These are phyloP conservation scores for Leptinotarsa defecta DNA, from an alignment of 1,140 invertebrate species.

Conservation along the genomic window DNA sequence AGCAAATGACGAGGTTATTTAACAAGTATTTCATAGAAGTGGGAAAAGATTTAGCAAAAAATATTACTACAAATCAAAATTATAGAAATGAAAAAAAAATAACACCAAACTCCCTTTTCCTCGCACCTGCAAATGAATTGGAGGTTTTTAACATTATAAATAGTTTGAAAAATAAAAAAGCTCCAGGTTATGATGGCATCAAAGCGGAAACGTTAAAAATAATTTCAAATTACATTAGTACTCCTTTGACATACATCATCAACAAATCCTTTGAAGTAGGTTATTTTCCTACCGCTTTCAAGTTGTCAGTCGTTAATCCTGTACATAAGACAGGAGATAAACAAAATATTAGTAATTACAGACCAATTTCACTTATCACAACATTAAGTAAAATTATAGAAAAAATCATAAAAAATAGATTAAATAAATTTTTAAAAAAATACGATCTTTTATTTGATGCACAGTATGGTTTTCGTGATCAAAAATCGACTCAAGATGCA, in stretches of 20 bases:
- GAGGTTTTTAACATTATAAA: constrained; percentile 15
- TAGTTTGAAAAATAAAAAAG: constrained; percentile 18
- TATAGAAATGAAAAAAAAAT: constrained; percentile 2
- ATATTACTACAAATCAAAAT: background rate
- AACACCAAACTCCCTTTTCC: constrained; percentile 8
- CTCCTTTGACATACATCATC: constrained; percentile 9
- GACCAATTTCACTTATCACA: constrained; percentile 11
- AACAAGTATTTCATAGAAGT: background rate
- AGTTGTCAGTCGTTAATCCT: constrained; percentile 15
- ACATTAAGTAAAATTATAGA: constrained; percentile 10
- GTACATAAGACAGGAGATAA: constrained; percentile 17
- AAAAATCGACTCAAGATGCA: constrained; percentile 8
- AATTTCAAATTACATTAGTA: constrained; percentile 9
- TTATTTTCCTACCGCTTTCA: constrained; percentile 3
- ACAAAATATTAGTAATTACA: constrained; percentile 21
- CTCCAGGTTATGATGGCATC: constrained; percentile 14
- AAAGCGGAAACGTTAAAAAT: constrained; percentile 22
- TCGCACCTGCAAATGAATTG: background rate
- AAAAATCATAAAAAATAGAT: constrained; percentile 20
- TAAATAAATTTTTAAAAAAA: constrained; percentile 13
- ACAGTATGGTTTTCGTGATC: constrained; percentile 20
- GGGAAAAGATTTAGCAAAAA: background rate
- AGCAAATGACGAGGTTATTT: background rate
- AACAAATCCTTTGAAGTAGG: constrained; percentile 17
- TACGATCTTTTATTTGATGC: constrained; percentile 5